phyloP scores from a whole-genome alignment of 37 sponge, comb jelly and placozoan species.

The Mnemiopsis leidyi region DNA sequence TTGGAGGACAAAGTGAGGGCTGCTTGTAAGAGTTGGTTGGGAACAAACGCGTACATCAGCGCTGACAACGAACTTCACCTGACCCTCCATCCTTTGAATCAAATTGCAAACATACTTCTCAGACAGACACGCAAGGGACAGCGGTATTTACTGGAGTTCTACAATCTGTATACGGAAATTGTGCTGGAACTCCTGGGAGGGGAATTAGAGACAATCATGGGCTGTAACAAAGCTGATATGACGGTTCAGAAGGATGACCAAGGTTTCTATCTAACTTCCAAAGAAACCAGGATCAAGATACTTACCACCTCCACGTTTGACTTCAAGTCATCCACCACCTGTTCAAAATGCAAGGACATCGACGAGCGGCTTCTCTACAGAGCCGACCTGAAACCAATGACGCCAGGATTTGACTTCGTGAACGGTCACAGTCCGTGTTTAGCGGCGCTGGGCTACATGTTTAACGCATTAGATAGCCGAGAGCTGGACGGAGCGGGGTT shows the following conservation, averaged over 20 bases:
- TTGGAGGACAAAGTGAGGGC: background rate
- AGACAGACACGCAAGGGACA: background rate
- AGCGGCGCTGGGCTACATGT: slow-evolving; percentile 44
- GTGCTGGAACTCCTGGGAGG: background rate
- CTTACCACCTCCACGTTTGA: background rate
- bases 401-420: slow-evolving; percentile 26
- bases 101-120: background rate
- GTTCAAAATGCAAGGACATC: slow-evolving; percentile 38
- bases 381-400: background rate
- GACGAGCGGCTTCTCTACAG: background rate
- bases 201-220: background rate
- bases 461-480: background rate
- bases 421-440: background rate
- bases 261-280: background rate
- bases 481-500: slow-evolving; percentile 46
- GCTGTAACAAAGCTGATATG: background rate
- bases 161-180: background rate
- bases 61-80: background rate
- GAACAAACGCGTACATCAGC: slow-evolving; percentile 16
- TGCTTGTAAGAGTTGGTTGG: slow-evolving; percentile 25
- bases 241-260: background rate
- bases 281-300: background rate
- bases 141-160: background rate
- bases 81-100: slow-evolving; percentile 12
- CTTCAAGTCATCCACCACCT: background rate